Conservation (phyloP, 2,797 vertebrate species). For the Pipistrellus pipistrellus region DNA sequence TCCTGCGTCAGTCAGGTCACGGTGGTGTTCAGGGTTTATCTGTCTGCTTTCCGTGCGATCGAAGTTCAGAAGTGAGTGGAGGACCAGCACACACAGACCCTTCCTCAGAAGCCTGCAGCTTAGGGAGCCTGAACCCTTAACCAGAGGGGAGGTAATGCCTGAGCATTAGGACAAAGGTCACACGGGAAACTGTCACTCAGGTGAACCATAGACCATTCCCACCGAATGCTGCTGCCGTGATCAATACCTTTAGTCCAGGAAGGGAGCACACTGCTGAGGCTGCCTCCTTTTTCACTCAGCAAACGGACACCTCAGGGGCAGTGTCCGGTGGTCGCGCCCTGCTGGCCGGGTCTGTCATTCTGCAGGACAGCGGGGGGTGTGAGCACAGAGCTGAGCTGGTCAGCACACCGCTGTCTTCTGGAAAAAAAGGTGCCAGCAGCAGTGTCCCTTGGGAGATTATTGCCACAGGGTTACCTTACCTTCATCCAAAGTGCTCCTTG, state of each 20-base stretch:
- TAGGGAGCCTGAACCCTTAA: neutral
- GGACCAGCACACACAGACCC: neutral
- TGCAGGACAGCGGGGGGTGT: neutral
- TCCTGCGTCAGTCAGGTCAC: neutral
- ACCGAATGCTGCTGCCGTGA: neutral
- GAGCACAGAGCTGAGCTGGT: neutral
- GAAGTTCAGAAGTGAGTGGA: neutral
- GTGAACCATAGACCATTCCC: neutral
- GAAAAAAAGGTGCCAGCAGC: neutral
- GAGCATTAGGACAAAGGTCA: neutral
- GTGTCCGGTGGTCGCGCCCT: neutral
- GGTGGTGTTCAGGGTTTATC: neutral
- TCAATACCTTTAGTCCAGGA: neutral
- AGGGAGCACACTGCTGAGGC: neutral
- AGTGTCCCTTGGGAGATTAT: neutral
- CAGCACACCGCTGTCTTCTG: neutral
- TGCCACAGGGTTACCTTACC: neutral
- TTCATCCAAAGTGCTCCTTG: neutral
- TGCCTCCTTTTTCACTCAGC: neutral
- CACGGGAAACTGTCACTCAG: neutral
- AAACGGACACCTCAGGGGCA: neutral
- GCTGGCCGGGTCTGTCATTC: neutral
- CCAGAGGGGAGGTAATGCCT: neutral
- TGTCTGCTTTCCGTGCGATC: accelerated
- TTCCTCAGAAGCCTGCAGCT: neutral